phyloP scores from a whole-genome alignment of 53 echinoderm and acorn worm species.

The Patiria pectinifera region DNA sequence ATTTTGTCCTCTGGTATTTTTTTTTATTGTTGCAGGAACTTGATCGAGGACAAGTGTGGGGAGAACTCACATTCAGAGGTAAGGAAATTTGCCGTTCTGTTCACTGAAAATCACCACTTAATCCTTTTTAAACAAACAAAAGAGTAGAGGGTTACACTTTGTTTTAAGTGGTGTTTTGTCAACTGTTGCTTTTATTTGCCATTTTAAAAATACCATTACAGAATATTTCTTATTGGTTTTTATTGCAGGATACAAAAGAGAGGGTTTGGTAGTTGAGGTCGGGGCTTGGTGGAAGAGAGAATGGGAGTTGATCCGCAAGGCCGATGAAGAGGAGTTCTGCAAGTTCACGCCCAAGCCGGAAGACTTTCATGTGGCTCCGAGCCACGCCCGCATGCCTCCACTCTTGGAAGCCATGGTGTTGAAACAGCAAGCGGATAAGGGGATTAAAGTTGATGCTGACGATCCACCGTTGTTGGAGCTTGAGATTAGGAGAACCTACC shows the following conservation, averaged over 20 bases:
- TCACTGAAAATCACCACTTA: no score
- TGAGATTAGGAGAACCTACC: slow-evolving; percentile 55
- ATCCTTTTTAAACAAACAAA: no score
- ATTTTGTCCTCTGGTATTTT: slow-evolving; percentile 1
- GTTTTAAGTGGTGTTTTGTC: background rate
- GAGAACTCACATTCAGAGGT: slow-evolving; percentile 86
- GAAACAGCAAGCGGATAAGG: slow-evolving; percentile 63
- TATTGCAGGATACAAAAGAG: slow-evolving; percentile 83
- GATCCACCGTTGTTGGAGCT: slow-evolving; percentile 62
- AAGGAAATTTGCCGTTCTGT: background rate
- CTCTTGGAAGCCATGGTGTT: slow-evolving; percentile 84
- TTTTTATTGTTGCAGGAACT: slow-evolving; percentile 66
- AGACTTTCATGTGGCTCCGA: slow-evolving; percentile 83
- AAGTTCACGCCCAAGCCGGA: slow-evolving; percentile 76
- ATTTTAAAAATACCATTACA: background rate
- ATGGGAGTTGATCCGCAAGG: slow-evolving; percentile 89
- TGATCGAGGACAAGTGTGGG: slow-evolving; percentile 87
- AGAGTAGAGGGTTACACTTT: background rate
- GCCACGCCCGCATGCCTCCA: slow-evolving; percentile 79
- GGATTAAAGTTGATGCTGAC: slow-evolving; percentile 43
- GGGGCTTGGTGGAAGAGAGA: slow-evolving; percentile 80
- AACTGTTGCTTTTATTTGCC: background rate
- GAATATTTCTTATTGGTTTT: background rate
- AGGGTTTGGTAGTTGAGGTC: slow-evolving; percentile 73
- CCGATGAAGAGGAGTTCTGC: slow-evolving; percentile 89